Base-by-base conservation (phyloP, 2,888 invertebrate species). In the Euzetes globulus region DNA sequence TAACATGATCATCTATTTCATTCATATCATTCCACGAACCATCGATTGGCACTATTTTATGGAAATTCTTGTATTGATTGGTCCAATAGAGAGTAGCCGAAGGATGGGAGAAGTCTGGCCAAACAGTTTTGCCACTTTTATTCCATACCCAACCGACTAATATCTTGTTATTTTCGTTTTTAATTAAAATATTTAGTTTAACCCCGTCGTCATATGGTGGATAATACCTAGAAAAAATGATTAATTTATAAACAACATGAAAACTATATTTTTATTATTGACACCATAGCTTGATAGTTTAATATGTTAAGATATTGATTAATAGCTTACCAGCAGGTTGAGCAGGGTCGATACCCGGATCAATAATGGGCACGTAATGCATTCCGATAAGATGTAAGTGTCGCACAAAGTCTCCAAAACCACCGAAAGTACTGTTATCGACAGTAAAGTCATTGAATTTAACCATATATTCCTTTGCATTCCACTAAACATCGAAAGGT, bases 401-500 rank as follows among this genome's bases (percentile, higher is more conserved):
- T 11, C 88, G 82, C 0, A 91, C 87, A 79, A 90, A 91, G 17
- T 86, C 82, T 0, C 90, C 88, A 50, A 91, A 82, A 3, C 86
- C 88, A 65, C 84, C 85, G 81, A 86, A 91, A 47, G 85, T 86
- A 0, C 82, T 81, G 17, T 83, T 82, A 80, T 90, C 87, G 79
- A 88, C 88, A 0, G 91, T 91, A 80, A 93, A 93, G 81, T 91
- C 91, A 81, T 91, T 90, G 76, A 86, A 86, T 71, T 87, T 85
- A 33, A 87, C 84, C 92, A 92, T 92, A 81, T 91, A 92, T 82
- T 92, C 92, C 77, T 92, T 86, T 82, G 92, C 92, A 80, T 90
- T 91, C 90, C 91, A 91, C 81, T 91, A 90, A 80, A 82, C 78
- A 79, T 81, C 90, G 81, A 90, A 86, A 72, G 90, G 90, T 80